A percentile compares a stretch with the other conserved stretches of the same genome.
These are phyloP conservation scores for Tichodroma muraria DNA, from an alignment of 2,113 vertebrate species.

Conservation along the genomic window DNA sequence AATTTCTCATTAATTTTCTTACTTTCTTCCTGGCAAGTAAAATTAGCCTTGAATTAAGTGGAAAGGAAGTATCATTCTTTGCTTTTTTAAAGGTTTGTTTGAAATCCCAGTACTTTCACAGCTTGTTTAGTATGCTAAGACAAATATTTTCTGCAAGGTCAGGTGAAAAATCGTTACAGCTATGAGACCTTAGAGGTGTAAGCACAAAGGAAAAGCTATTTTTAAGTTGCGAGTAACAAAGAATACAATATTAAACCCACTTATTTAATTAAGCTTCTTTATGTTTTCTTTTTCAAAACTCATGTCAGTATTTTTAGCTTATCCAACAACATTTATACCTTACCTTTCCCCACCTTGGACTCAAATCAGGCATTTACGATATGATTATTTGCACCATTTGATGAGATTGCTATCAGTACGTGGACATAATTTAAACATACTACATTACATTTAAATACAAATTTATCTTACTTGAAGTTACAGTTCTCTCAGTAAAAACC, in stretches of 20 bases:
- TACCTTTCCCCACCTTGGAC: not conserved
- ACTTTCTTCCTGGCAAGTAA: not conserved
- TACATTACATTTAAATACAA: not conserved
- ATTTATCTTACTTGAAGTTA: not conserved
- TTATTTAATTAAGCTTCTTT: not conserved
- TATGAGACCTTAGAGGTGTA: not conserved
- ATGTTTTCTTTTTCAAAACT: not conserved
- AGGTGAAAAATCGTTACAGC: not conserved
- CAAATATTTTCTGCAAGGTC: not conserved
- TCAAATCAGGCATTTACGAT: not conserved
- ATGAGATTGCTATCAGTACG: not conserved
- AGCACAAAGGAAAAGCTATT: not conserved
- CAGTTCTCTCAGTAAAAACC: not conserved
- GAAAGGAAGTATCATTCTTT: not conserved
- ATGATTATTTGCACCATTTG: not conserved
- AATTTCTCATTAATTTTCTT: not conserved
- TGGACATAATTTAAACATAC: not conserved
- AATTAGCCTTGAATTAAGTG: slow-evolving; percentile 25
- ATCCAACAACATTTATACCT: not conserved
- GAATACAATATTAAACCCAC: not conserved
- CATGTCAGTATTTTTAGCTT: not conserved
- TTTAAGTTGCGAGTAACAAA: not conserved
- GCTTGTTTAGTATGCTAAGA: not conserved
- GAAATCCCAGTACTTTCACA: not conserved
- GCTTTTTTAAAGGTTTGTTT: not conserved